phyloP scores from a whole-genome alignment of 2,888 invertebrate species.

The Chloroclysta siterata region DNA sequence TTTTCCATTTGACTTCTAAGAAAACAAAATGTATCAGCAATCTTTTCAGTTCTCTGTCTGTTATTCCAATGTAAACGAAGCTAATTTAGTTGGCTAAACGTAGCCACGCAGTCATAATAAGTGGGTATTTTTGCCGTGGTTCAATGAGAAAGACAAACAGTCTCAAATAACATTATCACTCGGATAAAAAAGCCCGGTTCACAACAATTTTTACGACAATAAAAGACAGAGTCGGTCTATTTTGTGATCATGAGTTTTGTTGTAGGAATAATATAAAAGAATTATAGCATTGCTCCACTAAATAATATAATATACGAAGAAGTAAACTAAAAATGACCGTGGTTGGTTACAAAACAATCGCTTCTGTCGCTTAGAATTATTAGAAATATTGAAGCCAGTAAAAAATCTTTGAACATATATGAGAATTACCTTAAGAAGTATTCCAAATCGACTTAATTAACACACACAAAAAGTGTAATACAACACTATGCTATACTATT shows the following conservation, averaged over 20 bases:
- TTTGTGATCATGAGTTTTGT: conserved; percentile 10
- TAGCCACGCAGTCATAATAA: neutral
- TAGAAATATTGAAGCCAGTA: too few relatives aligned
- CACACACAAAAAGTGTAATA: too few relatives aligned
- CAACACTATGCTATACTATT: too few relatives aligned
- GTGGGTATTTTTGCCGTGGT: conserved; percentile 6
- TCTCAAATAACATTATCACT: conserved; percentile 25
- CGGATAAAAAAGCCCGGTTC: conserved; percentile 11
- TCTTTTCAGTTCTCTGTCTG: conserved; percentile 27
- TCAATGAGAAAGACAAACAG: conserved; percentile 17
- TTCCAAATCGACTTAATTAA: too few relatives aligned
- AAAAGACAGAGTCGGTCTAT: neutral
- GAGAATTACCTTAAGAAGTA: too few relatives aligned
- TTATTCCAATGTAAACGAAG: conserved; percentile 25
- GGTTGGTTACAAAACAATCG: too few relatives aligned
- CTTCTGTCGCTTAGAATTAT: too few relatives aligned
- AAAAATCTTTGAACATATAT: too few relatives aligned
- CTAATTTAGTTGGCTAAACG: conserved; percentile 21
- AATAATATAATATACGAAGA: neutral
- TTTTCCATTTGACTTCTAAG: too few relatives aligned
- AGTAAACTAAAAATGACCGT: too few relatives aligned
- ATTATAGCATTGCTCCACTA: neutral
- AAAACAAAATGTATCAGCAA: neutral
- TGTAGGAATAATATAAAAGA: neutral
- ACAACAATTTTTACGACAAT: conserved; percentile 31